phyloP scores from a whole-genome alignment of 2,797 vertebrate species.

The Thripadectes ignobilis region DNA sequence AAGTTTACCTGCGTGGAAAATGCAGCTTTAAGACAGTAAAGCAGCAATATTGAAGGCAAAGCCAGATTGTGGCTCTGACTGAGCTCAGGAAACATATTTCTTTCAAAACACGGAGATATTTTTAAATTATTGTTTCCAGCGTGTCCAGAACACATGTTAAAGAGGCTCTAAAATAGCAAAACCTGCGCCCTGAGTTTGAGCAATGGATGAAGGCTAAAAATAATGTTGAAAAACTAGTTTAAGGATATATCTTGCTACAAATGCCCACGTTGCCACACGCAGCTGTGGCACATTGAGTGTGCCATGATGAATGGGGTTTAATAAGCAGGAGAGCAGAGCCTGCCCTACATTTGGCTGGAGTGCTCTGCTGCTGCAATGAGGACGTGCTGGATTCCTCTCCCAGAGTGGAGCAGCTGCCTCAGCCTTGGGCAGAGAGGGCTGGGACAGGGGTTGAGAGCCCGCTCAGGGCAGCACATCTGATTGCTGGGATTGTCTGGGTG shows the following conservation, averaged over 20 bases:
- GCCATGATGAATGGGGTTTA: not conserved
- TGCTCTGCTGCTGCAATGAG: not conserved
- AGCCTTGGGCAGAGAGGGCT: not conserved
- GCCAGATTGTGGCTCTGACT: not conserved
- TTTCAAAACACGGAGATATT: not conserved
- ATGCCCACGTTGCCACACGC: not conserved
- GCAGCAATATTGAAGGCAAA: not conserved
- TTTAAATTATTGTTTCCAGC: not conserved
- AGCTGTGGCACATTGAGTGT: not conserved
- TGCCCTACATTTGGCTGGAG: not conserved
- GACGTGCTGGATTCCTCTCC: not conserved
- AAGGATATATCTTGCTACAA: not conserved
- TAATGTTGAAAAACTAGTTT: not conserved
- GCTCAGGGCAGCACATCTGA: not conserved
- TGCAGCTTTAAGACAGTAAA: not conserved
- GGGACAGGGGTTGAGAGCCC: not conserved
- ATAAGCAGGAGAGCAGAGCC: not conserved
- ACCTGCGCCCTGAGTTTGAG: not conserved
- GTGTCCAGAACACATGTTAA: not conserved
- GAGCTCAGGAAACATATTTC: not conserved
- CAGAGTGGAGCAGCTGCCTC: not conserved
- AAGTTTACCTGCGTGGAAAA: not conserved
- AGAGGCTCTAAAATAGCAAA: not conserved
- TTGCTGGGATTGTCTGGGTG: rapidly evolving
- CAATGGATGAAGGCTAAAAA: not conserved